A percentile compares a stretch with the other conserved stretches of the same genome.
Conservation (phyloP, 2,113 vertebrate species). For the Catharus minimus region DNA sequence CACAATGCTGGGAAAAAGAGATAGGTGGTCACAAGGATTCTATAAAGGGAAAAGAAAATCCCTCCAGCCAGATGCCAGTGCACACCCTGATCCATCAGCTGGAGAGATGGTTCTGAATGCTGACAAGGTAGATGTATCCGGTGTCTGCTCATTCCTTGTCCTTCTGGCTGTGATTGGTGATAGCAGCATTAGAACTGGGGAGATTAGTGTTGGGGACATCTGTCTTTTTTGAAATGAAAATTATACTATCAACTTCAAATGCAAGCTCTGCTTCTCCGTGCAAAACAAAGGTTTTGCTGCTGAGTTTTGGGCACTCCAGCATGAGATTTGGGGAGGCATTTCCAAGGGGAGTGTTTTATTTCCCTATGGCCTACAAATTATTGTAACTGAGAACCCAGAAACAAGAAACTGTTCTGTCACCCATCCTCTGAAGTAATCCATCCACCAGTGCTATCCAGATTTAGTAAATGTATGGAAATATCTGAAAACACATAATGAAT, state of each 20-base stretch:
- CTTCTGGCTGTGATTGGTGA: not conserved
- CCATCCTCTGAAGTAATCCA: not conserved
- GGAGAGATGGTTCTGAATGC: not conserved
- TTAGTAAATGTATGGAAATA: not conserved
- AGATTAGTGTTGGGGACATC: not conserved
- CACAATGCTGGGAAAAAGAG: not conserved
- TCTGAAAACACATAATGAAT: not conserved
- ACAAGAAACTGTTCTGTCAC: not conserved
- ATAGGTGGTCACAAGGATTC: not conserved
- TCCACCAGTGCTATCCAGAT: not conserved
- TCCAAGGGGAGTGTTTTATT: not conserved
- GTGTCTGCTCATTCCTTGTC: not conserved
- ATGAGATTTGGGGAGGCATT: not conserved
- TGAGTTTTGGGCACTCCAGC: not conserved
- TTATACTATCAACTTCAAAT: not conserved
- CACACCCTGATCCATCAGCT: not conserved
- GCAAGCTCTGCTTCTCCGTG: rapidly evolving
- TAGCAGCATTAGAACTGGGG: not conserved
- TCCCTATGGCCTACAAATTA: not conserved
- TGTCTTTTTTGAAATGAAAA: not conserved
- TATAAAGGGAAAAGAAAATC: not conserved
- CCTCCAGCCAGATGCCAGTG: not conserved
- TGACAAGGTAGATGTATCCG: not conserved
- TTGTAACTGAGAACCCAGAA: not conserved
- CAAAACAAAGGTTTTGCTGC: not conserved